Base-by-base conservation (phyloP, 2,113 vertebrate genomes). In the Atractosteus spatula region DNA sequence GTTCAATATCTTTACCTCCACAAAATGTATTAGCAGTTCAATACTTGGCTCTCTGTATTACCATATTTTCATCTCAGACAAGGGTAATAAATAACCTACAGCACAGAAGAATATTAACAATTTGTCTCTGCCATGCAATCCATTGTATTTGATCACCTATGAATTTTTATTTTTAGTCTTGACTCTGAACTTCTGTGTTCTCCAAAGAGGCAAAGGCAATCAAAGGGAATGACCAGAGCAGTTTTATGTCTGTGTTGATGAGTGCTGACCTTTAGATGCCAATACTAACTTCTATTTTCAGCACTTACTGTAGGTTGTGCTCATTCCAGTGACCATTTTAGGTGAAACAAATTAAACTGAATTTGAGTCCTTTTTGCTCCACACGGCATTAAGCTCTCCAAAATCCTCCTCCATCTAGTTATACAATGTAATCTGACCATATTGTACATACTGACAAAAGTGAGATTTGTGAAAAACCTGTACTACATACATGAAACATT, bases 1-100 rank as follows among this genome's bases (percentile, higher is more conserved):
- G 8, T 56, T 17, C 41, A 11, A 44, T 66, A 57, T 64, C 29
- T 41, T 66, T 59, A 62, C 55, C 56, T 62, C 14, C 70, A 4
- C 62, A 62, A n/a, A 7, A 13, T 57, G 57, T 41, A 70, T 2
- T 8, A 16, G 51, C 67, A 79, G 66, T 74, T 71, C 74, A 76
- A 61, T 69, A 51, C 75, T 71, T 69, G 64, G 69, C 69, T 62
- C 55, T 66, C 75, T 57, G 71, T 71, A 69, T 78, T 78, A 74
- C 70, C 68, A 73, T 73, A 75, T 68, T 71, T 73, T 73, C 16
- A 65, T 70, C 74, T 72, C 54, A 8, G 51, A 10, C 16, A 16
- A 42, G 11, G 56, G 63, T 73, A 75, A 75, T 71, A 73, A 81
- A 79, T 70, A 76, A 81, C 65, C 67, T 41, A 13, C 56, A 12